Evolutionary conservation across 2,888 invertebrate genomes (phyloP).

Genomic region (Cyrtodaria siliqua): DNA sequence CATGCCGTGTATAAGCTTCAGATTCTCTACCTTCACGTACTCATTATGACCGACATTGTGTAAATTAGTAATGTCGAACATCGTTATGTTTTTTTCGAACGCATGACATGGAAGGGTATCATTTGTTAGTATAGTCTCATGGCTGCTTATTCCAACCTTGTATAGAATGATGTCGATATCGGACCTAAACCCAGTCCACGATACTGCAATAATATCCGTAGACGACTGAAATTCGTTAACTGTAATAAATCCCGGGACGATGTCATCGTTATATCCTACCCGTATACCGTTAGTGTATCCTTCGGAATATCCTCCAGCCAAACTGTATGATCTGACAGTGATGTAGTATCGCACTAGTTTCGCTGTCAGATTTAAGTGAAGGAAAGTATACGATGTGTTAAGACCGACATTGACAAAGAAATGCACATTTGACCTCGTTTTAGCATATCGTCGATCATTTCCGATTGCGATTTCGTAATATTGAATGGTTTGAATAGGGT

Average conservation of each 20-base stretch:
- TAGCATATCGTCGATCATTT: conserved; percentile 70
- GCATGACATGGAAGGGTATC: conserved; percentile 44
- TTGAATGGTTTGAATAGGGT: conserved; percentile 66
- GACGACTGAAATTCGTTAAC: conserved; percentile 44
- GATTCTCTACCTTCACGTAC: conserved; percentile 33
- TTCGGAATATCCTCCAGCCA: conserved; percentile 72
- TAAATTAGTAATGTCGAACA: conserved; percentile 45
- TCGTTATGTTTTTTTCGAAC: conserved; percentile 26
- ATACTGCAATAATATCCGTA: conserved; percentile 49
- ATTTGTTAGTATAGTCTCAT: conserved; percentile 34
- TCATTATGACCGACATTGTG: conserved; percentile 56
- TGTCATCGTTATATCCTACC: conserved; percentile 65
- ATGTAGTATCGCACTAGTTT: conserved; percentile 72
- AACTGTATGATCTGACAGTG: conserved; percentile 74
- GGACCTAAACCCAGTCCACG: conserved; percentile 66
- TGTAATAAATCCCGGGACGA: conserved; percentile 58
- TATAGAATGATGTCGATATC: conserved; percentile 67
- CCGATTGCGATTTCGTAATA: conserved; percentile 77
- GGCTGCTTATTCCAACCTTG: conserved; percentile 57
- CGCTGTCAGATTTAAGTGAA: conserved; percentile 67
- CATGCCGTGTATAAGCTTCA: conserved; percentile 52
- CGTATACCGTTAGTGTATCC: conserved; percentile 74
- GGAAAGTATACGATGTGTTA: conserved; percentile 70
- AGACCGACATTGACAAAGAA: conserved; percentile 74
- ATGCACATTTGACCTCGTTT: conserved; percentile 71